Evolutionary conservation across 2,113 vertebrate species (phyloP).

Genomic region (Aegithalos caudatus): DNA sequence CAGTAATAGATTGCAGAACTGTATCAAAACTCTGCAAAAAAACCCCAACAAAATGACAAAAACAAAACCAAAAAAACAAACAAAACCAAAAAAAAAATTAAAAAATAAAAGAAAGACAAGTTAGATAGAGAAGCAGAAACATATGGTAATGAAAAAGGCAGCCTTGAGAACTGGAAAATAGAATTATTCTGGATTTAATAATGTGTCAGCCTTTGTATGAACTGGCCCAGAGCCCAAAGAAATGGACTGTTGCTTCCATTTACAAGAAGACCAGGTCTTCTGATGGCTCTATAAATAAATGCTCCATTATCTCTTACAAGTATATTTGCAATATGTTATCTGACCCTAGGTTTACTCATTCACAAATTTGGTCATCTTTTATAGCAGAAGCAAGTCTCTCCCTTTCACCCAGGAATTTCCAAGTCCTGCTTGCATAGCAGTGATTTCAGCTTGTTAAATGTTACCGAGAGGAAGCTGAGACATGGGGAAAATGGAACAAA

Average conservation of each 20-base stretch:
- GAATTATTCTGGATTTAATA: neutral
- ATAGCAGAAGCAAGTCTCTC: neutral
- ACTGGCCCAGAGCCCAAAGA: slow-evolving; percentile 27
- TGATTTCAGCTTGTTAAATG: neutral
- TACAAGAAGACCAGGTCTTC: neutral
- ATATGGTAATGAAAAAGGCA: neutral
- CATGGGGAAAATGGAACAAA: neutral
- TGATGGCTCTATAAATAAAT: slow-evolving; percentile 33
- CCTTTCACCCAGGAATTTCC: neutral
- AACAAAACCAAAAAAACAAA: no score
- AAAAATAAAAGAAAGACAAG: neutral
- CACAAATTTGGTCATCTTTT: neutral
- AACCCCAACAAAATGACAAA: neutral
- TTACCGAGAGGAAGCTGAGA: neutral
- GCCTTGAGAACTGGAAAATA: neutral
- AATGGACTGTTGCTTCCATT: slow-evolving; percentile 8
- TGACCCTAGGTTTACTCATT: slow-evolving; percentile 30
- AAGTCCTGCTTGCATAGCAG: neutral
- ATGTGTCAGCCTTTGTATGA: slow-evolving; percentile 27
- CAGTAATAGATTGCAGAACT: neutral
- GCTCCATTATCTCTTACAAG: slow-evolving; percentile 36
- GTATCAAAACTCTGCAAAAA: neutral
- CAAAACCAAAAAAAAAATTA: neutral
- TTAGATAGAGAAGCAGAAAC: neutral
- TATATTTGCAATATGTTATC: neutral